Percentiles rank a stretch among this genome's conserved stretches.
Evolutionary conservation across 2,888 invertebrate genomes (phyloP).

Genomic region (Oscheius sp.): DNA sequence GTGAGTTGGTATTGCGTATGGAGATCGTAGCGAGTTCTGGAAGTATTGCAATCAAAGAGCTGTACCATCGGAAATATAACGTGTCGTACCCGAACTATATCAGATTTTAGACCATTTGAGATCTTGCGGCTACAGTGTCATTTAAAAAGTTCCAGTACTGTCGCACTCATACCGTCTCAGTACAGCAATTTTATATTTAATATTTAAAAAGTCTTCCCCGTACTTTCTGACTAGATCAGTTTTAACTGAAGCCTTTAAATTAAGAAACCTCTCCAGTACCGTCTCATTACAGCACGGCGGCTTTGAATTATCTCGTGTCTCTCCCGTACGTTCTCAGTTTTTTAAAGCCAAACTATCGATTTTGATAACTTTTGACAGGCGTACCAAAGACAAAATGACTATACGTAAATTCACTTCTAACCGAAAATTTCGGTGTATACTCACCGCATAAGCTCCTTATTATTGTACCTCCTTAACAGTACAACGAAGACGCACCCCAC

Average conservation of each 20-base stretch:
- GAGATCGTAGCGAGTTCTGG: conserved; percentile 23
- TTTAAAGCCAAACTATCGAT: no score
- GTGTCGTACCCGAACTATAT: no score
- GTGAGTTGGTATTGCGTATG: conserved; percentile 21
- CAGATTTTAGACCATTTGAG: background rate
- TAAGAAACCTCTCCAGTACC: no score
- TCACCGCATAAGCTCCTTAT: conserved; percentile 7
- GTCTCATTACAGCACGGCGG: no score
- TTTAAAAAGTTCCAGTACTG: background rate
- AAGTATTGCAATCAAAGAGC: background rate
- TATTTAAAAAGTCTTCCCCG: background rate
- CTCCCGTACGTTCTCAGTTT: no score
- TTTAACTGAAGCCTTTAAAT: no score
- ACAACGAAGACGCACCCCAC: conserved; percentile 1
- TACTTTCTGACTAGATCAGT: no score
- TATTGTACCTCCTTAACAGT: conserved; percentile 18
- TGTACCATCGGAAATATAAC: no score
- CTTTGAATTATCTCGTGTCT: no score
- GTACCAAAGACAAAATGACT: background rate
- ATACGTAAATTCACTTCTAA: background rate
- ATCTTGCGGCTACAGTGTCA: background rate
- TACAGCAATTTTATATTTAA: background rate
- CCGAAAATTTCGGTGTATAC: background rate
- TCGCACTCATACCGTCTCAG: background rate
- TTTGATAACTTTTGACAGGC: no score